Conservation (phyloP, 2,113 vertebrate genomes). For the Macrotis lagotis region DNA sequence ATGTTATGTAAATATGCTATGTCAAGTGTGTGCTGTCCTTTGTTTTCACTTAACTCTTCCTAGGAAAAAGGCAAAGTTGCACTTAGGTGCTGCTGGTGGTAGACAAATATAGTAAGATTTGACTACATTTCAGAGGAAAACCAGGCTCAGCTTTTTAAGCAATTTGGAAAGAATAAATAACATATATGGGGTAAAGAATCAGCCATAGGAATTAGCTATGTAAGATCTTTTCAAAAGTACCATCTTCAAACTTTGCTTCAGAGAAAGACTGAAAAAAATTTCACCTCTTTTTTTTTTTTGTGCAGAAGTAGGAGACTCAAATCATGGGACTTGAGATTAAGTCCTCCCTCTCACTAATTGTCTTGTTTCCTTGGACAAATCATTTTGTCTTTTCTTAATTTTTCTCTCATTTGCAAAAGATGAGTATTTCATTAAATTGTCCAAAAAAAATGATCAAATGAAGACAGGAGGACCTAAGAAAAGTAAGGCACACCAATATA, state of each 20-base stretch:
- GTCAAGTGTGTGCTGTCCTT: not conserved
- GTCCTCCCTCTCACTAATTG: not conserved
- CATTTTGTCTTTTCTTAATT: not conserved
- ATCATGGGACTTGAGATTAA: not conserved
- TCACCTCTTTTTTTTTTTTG: not conserved
- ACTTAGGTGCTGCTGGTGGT: not conserved
- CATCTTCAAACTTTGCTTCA: not conserved
- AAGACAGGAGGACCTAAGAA: not conserved
- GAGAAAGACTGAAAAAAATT: not conserved
- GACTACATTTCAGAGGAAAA: not conserved
- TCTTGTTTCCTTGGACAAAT: not conserved
- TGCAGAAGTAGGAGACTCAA: not conserved
- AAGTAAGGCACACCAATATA: not conserved
- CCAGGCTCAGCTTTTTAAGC: not conserved
- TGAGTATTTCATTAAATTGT: not conserved
- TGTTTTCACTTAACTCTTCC: not conserved
- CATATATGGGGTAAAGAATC: not conserved
- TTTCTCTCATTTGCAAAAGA: not conserved
- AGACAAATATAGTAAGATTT: not conserved
- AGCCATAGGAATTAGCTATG: not conserved
- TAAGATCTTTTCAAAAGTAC: not conserved
- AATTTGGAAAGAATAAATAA: not conserved
- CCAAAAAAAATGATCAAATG: not conserved
- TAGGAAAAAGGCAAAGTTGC: not conserved
- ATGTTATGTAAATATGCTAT: not conserved